A percentile compares a stretch with the other conserved stretches of the same genome.
phyloP scores from a whole-genome alignment of 1,140 invertebrate species.

The Drosophila triauraria region DNA sequence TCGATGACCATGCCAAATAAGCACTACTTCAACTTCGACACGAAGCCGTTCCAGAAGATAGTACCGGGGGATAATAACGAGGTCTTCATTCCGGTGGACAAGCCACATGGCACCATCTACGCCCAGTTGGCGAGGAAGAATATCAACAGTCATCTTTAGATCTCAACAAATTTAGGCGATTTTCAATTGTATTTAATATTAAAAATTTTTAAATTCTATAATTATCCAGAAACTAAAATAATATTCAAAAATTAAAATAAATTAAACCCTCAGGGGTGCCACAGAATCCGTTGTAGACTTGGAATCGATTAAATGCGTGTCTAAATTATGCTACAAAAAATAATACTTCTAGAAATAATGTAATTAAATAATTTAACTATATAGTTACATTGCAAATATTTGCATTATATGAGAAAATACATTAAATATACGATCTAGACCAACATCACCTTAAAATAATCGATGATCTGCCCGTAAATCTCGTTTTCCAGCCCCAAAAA shows the following conservation, averaged over 20 bases:
- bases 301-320: too few relatives aligned
- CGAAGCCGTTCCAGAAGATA: slow-evolving; percentile 89
- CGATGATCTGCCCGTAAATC: slow-evolving; percentile 44
- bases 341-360: too few relatives aligned
- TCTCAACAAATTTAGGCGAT: slow-evolving; percentile 5
- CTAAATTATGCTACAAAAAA: too few relatives aligned
- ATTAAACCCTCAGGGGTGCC: too few relatives aligned
- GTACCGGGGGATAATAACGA: slow-evolving; percentile 88
- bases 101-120: slow-evolving; percentile 91
- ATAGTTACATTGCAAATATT: too few relatives aligned
- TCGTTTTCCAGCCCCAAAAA: slow-evolving; percentile 45
- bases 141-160: slow-evolving; percentile 84
- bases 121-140: slow-evolving; percentile 88
- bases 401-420: too few relatives aligned
- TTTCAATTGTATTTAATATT: not conserved
- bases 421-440: too few relatives aligned
- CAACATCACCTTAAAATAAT: slow-evolving; percentile 65
- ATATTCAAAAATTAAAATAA: not conserved
- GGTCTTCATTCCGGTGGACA: slow-evolving; percentile 91
- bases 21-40: slow-evolving; percentile 91
- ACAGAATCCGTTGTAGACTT: too few relatives aligned
- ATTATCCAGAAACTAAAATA: not conserved
- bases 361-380: too few relatives aligned
- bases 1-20: slow-evolving; percentile 92
- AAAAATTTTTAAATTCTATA: too few relatives aligned